phyloP scores from a whole-genome alignment of 2,113 vertebrate genomes.

The Scalopus aquaticus region DNA sequence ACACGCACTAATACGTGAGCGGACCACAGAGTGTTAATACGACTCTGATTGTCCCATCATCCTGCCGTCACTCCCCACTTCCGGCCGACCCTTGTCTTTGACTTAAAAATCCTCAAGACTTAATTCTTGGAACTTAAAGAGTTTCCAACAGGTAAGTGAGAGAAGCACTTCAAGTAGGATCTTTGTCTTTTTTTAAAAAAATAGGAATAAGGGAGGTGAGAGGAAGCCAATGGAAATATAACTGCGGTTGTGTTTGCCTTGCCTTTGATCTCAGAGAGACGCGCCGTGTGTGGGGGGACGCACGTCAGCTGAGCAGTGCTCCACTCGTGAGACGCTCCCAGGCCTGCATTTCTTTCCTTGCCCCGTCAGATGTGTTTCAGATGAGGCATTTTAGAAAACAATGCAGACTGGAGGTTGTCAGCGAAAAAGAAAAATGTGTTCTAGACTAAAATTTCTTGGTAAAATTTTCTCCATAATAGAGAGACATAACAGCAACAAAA shows the following conservation, averaged over 20 bases:
- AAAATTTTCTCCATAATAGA: neutral
- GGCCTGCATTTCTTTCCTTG: too few species aligned
- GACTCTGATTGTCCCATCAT: too few species aligned
- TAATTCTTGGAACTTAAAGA: constrained; percentile 38
- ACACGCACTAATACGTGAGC: too few species aligned
- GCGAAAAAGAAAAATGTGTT: constrained; percentile 26
- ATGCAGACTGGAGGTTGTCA: neutral
- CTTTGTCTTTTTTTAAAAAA: neutral
- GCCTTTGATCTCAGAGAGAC: neutral
- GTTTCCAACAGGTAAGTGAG: constrained; percentile 5
- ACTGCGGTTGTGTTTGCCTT: neutral
- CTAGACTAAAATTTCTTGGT: neutral
- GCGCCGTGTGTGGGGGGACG: neutral
- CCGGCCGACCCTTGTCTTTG: neutral
- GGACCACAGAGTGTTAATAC: too few species aligned
- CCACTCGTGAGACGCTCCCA: neutral
- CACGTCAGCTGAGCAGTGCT: neutral
- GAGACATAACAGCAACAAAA: neutral
- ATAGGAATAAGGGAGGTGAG: neutral
- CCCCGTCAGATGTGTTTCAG: neutral
- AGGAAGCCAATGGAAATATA: neutral
- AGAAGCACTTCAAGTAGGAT: constrained; percentile 36
- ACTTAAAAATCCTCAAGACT: constrained; percentile 15
- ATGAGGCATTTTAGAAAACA: neutral
- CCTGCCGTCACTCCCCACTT: neutral